Evolutionary conservation across 2,888 invertebrate genomes (phyloP).

Genomic region (Hylaea fasciaria): DNA sequence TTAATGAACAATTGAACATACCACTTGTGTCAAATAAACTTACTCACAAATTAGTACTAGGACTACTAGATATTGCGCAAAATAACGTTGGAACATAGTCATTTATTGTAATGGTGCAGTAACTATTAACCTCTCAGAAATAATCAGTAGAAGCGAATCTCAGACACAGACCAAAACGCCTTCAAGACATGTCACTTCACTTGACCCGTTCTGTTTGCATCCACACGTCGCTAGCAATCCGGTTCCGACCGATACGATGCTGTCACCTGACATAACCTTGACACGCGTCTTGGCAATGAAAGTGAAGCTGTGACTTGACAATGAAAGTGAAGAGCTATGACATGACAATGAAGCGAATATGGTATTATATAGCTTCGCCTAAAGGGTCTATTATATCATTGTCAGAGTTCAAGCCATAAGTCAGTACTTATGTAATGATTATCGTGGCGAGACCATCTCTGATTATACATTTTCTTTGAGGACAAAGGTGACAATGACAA

Average conservation of each 20-base stretch:
- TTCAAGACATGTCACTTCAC: constrained; percentile 29
- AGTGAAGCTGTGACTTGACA: constrained; percentile 37
- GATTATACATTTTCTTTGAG: not conserved
- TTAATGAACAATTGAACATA: too few relatives aligned
- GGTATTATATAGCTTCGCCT: not conserved
- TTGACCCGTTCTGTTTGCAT: constrained; percentile 25
- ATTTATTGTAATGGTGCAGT: too few relatives aligned
- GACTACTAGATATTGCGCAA: too few relatives aligned
- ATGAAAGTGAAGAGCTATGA: constrained; percentile 39
- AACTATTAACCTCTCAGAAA: not conserved
- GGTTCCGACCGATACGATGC: constrained; percentile 26
- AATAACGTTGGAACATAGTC: too few relatives aligned
- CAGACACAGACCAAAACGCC: constrained; percentile 4
- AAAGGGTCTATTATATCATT: constrained; percentile 18
- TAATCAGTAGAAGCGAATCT: not conserved
- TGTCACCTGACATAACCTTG: constrained; percentile 40
- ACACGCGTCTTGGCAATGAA: constrained; percentile 42
- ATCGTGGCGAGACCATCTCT: not conserved
- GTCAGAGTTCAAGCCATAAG: not conserved
- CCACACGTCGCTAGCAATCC: constrained; percentile 29
- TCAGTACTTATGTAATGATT: constrained; percentile 1
- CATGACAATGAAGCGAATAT: constrained; percentile 18
- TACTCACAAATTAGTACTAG: not conserved
- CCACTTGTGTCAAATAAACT: too few relatives aligned
- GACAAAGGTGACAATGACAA: not conserved